phyloP scores from a whole-genome alignment of 2,888 invertebrate species.

The Pristionchus arcanus region DNA sequence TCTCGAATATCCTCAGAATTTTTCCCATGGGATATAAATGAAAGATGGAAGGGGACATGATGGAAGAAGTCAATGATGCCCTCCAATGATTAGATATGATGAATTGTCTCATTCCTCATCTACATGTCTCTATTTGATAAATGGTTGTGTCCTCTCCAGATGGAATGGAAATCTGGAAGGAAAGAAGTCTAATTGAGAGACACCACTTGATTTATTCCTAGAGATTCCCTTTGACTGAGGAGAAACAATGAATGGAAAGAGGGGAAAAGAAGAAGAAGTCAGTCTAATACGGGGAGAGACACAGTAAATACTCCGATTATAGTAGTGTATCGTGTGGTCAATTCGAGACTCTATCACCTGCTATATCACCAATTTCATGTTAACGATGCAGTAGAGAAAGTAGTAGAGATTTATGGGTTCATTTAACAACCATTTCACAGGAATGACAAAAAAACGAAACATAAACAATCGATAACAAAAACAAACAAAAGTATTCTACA shows the following conservation, averaged over 20 bases:
- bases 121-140: neutral
- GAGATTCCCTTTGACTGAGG: conserved; percentile 31
- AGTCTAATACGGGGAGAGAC: neutral
- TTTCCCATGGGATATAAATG: conserved; percentile 2
- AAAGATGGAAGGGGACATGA: conserved; percentile 12
- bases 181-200: conserved; percentile 34
- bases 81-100: conserved; percentile 33
- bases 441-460: neutral
- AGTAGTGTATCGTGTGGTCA: conserved; percentile 37
- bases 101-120: conserved; percentile 1
- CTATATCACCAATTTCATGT: neutral
- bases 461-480: neutral
- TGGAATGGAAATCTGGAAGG: neutral
- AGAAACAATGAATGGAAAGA: conserved; percentile 42
- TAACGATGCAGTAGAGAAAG: neutral
- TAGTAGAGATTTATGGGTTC: conserved; percentile 13
- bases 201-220: conserved; percentile 46
- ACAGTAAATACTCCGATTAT: conserved; percentile 45
- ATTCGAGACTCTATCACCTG: neutral
- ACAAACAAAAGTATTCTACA: neutral
- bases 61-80: neutral
- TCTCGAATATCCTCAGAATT: conserved; percentile 12
- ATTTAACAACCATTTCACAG: neutral
- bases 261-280: conserved; percentile 7
- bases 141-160: neutral